phyloP scores from a whole-genome alignment of 2,888 invertebrate species.

The Melipona beecheii region DNA sequence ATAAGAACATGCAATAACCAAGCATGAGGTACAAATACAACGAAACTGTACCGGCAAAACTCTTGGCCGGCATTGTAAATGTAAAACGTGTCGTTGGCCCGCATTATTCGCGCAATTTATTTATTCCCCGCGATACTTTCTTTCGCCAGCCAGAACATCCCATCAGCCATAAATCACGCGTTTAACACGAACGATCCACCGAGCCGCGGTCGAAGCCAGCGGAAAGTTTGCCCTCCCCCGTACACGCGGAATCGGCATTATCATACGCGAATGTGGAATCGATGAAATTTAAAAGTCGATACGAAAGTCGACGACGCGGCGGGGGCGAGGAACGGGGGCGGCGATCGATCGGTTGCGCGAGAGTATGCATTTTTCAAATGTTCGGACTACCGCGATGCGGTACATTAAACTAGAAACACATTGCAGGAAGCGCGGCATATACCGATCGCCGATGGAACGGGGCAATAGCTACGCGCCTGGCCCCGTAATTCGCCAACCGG shows the following conservation, averaged over 20 bases:
- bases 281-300: constrained; percentile 64
- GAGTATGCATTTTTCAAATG: constrained; percentile 64
- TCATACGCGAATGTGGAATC: constrained; percentile 48
- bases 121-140: neutral
- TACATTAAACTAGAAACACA: constrained; percentile 66
- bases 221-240: constrained; percentile 1
- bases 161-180: constrained; percentile 20
- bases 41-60: no score
- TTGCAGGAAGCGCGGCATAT: constrained; percentile 50
- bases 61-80: neutral
- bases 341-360: constrained; percentile 42
- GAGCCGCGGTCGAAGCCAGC: neutral
- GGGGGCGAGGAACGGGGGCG: neutral
- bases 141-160: neutral
- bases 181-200: constrained; percentile 23
- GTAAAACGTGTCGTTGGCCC: neutral
- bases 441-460: constrained; percentile 58
- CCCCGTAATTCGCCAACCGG: constrained; percentile 54
- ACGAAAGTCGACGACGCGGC: constrained; percentile 16
- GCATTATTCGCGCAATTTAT: constrained; percentile 4
- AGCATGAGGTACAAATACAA: no score
- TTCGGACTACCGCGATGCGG: constrained; percentile 57
- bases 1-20: no score
- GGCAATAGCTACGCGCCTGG: constrained; percentile 30
- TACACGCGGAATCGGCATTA: constrained; percentile 37